phyloP scores from a whole-genome alignment of 2,113 vertebrate species.

The Macquaria ambigua region DNA sequence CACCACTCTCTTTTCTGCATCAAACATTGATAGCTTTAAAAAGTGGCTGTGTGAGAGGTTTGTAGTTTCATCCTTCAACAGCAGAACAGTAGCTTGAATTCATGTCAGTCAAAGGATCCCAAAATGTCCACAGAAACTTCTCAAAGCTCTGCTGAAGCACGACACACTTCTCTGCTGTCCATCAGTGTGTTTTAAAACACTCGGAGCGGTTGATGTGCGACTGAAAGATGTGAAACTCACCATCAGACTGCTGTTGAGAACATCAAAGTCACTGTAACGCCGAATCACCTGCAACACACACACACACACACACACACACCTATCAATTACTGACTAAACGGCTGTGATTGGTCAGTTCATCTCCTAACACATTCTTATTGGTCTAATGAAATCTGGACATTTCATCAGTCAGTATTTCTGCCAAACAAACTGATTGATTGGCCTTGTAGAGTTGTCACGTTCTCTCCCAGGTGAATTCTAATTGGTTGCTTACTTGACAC shows the following conservation, averaged over 20 bases:
- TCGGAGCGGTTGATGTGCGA: background rate
- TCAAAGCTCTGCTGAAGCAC: no score
- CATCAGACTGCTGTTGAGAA: conserved; percentile 94
- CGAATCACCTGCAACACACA: conserved; percentile 91
- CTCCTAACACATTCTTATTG: conserved; percentile 76
- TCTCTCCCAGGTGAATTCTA: background rate
- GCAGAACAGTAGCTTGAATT: background rate
- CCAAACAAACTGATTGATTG: background rate
- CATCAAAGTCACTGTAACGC: conserved; percentile 98
- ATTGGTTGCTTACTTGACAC: background rate
- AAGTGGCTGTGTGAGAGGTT: background rate
- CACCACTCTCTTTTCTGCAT: background rate
- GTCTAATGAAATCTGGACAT: background rate
- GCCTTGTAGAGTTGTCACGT: background rate
- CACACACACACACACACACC: conserved; percentile 28
- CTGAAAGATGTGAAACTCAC: conserved; percentile 82
- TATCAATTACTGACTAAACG: background rate
- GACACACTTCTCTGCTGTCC: background rate
- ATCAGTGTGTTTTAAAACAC: background rate
- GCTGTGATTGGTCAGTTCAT: conserved; percentile 72
- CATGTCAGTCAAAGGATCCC: background rate
- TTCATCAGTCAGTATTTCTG: background rate
- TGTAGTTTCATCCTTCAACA: background rate
- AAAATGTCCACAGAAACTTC: background rate
- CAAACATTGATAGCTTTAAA: background rate